A percentile compares a stretch with the other conserved stretches of the same genome.
phyloP scores from a whole-genome alignment of 2,888 invertebrate genomes.

The Serrognathus titanus region DNA sequence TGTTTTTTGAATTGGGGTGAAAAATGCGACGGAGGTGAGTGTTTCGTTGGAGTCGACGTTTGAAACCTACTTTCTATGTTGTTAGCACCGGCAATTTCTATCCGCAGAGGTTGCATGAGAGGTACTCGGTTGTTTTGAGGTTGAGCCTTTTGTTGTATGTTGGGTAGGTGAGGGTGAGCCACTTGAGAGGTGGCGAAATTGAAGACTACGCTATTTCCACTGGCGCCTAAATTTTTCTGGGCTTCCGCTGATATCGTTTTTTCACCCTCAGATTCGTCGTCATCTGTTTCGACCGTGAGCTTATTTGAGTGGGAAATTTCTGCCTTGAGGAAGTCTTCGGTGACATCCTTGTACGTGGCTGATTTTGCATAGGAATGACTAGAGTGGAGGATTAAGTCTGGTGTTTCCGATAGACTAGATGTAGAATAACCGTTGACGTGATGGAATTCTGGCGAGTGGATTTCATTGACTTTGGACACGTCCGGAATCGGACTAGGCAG shows the following conservation, averaged over 20 bases:
- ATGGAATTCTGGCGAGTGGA: constrained; percentile 18
- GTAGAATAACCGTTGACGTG: constrained; percentile 16
- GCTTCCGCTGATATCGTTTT: constrained; percentile 29
- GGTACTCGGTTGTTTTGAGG: constrained; percentile 8
- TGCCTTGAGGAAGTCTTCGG: constrained; percentile 22
- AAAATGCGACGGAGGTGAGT: constrained; percentile 26
- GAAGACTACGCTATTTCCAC: constrained; percentile 64
- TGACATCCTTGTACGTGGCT: neutral
- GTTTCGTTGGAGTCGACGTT: constrained; percentile 11
- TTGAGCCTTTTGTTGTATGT: constrained; percentile 18
- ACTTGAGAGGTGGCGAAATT: constrained; percentile 51
- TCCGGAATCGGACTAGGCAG: constrained; percentile 44
- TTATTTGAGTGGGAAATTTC: constrained; percentile 23
- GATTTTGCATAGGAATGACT: constrained; percentile 29
- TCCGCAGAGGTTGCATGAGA: constrained; percentile 30
- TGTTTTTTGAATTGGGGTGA: neutral
- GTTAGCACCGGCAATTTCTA: constrained; percentile 29
- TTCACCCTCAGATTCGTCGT: constrained; percentile 19
- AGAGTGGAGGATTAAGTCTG: constrained; percentile 51
- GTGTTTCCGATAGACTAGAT: constrained; percentile 45
- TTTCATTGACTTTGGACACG: constrained; percentile 36
- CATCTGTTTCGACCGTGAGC: constrained; percentile 5
- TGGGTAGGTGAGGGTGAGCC: constrained; percentile 40
- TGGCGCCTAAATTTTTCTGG: constrained; percentile 63
- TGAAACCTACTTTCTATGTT: neutral